Base-by-base conservation (phyloP, 2,888 invertebrate genomes). In the Scaeva pyrastri region DNA sequence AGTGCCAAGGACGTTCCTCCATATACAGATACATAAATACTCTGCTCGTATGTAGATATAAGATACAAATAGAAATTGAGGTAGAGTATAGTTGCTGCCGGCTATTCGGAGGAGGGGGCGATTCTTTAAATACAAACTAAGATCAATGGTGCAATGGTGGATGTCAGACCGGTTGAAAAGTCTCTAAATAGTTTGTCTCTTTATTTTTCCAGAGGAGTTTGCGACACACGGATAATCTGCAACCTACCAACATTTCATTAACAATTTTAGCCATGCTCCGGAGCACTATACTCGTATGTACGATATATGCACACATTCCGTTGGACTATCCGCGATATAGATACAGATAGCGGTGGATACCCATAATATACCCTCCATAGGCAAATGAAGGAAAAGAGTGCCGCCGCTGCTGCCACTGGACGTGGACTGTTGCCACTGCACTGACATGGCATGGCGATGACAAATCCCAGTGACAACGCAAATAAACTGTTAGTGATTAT, bases 1-100 rank as follows among this genome's bases (percentile, higher is more conserved):
- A 80, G 80, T 85, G 84, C 80, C 84, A 85, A 85, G 84, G 84
- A 80, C 84, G 48, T 62, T 55, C 68, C 62, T 55, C 50, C 70
- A 58, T 52, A 31, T 31, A n/a, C n/a, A n/a, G n/a, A n/a, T n/a
- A n/a, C n/a, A n/a, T n/a, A n/a, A n/a, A n/a, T n/a, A n/a, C n/a
- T n/a, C n/a, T n/a, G n/a, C n/a, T n/a, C n/a, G n/a, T n/a, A n/a
- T n/a, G n/a, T n/a, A n/a, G n/a, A n/a, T n/a, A n/a, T n/a, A n/a
- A 31, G 31, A 31, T 31, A 31, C 6, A 31, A 7, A 31, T 31
- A 31, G 31, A 31, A 2, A 31, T 4, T 7, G 31, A 31, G 31
- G 8, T 31, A 77, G 60, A 23, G 8, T 31, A 77, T 52, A 23
- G 26, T 41, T 41, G 31, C 43, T 50, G 45, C 50, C 50, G 66